Percentiles rank a stretch among this genome's conserved stretches.
Evolutionary conservation across 2,888 invertebrate genomes (phyloP).

Genomic region (Bimastos eiseni): DNA sequence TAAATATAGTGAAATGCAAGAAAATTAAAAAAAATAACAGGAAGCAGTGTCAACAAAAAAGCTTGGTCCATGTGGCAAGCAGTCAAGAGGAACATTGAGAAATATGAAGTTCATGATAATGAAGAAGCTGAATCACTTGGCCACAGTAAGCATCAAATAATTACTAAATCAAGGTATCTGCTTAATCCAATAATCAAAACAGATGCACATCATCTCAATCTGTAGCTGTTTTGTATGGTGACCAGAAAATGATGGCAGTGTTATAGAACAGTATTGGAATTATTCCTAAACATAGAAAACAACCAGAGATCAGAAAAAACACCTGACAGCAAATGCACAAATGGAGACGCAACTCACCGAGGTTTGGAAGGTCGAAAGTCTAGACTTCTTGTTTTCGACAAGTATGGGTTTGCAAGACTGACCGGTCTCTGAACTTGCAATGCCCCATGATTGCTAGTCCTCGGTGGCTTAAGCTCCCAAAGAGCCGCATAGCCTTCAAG

Average conservation of each 20-base stretch:
- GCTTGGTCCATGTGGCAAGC: too few relatives aligned
- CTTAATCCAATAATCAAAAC: not conserved
- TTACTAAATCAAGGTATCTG: not conserved
- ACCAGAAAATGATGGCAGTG: not conserved
- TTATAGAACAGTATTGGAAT: not conserved
- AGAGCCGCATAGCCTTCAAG: constrained; percentile 61
- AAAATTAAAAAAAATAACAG: not conserved
- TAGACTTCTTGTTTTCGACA: constrained; percentile 38
- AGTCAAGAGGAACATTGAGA: too few relatives aligned
- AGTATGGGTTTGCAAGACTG: constrained; percentile 19
- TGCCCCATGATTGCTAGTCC: constrained; percentile 35
- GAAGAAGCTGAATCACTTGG: not conserved
- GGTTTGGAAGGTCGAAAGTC: constrained; percentile 39
- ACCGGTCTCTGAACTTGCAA: not conserved
- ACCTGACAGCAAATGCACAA: not conserved
- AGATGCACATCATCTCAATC: not conserved
- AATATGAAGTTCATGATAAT: too few relatives aligned
- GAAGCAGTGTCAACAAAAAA: too few relatives aligned
- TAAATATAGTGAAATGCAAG: not conserved
- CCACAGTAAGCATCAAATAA: not conserved
- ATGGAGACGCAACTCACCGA: constrained; percentile 30
- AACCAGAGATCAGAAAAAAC: not conserved
- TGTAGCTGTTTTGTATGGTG: not conserved
- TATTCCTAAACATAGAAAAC: not conserved
- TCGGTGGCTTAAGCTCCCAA: constrained; percentile 56